Percentiles rank a stretch among this genome's conserved stretches.
Conservation (phyloP, 2,113 vertebrate genomes). For the Oreochromis aureus region DNA sequence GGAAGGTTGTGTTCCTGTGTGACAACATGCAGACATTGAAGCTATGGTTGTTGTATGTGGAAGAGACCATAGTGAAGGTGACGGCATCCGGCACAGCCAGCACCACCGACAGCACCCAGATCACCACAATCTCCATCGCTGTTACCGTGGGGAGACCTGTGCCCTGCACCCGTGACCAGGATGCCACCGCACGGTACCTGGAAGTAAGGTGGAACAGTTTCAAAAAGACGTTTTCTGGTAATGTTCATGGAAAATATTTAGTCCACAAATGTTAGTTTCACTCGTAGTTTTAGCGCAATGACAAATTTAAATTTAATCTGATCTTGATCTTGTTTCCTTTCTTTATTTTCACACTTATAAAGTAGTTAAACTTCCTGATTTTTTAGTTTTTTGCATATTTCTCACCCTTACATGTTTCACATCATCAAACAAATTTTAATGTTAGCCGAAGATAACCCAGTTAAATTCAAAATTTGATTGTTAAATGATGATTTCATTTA, state of each 20-base stretch:
- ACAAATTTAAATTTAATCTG: not conserved
- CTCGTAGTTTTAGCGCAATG: not conserved
- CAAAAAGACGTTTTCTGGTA: accelerated
- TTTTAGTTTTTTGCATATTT: accelerated
- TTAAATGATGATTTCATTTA: not conserved
- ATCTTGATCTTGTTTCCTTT: not conserved
- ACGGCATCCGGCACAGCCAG: slow-evolving; percentile 91
- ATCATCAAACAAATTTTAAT: not conserved
- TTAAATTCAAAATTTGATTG: accelerated
- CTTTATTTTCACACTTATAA: not conserved
- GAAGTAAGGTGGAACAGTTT: not conserved
- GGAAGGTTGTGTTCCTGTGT: slow-evolving; percentile 71
- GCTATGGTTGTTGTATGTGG: slow-evolving; percentile 72
- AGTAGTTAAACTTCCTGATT: accelerated
- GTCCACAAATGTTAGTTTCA: not conserved
- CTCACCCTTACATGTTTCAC: not conserved
- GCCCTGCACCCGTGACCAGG: slow-evolving; percentile 91
- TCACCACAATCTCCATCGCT: slow-evolving; percentile 83
- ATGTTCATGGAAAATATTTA: not conserved
- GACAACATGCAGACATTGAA: slow-evolving; percentile 85
- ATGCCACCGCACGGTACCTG: slow-evolving; percentile 92
- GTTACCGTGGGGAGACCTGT: slow-evolving; percentile 86
- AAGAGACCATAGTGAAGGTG: slow-evolving; percentile 80
- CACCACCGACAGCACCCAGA: slow-evolving; percentile 86
- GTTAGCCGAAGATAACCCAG: accelerated